Base-by-base conservation (phyloP, 2,113 vertebrate genomes). In the Hippocampus barbouri region DNA sequence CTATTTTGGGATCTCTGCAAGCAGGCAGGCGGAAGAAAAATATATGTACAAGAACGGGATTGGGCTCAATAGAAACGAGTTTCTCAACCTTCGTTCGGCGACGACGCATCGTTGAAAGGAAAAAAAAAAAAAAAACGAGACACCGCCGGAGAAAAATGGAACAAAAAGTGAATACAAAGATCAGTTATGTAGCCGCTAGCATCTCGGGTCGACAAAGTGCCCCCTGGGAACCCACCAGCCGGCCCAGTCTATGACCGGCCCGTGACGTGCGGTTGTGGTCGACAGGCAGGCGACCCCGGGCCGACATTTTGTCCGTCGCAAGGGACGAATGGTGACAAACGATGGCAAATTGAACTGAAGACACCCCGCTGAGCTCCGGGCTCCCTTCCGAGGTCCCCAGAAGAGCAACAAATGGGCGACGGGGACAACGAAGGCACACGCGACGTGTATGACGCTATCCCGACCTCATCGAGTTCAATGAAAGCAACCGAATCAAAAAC, bases 341-440 rank as follows among this genome's bases (percentile, higher is more conserved):
- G 90, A 90, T 86, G 79, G 87, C 92, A 92, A 92, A 92, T 92
- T 92, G 90, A 81, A 89, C 73, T 83, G 90, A 93, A 90, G 86
- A 85, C 90, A 83, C 84, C 91, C 88, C 54, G 89, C 81, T 80
- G 90, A 83, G 90, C 88, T 69, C 72, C 88, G 87, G 89, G 83
- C 88, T 82, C 69, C 75, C 73, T 61, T 54, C 72, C 12, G 82
- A 79, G 83, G 77, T 71, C 73, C 73, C 85, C 85, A 82, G 79
- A 74, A 49, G 79, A 82, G 61, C 66, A 85, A 86, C 69, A 84
- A 84, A 77, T 83, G 73, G 79, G 34, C 69, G 69, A 72, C 67
- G 80, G 43, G 43, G 43, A 45, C 10, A 86, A 87, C 54, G 76
- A 63, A 79, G 74, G 65, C 56, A 68, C 61, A 70, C 56, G 68